A percentile compares a stretch with the other conserved stretches of the same genome.
phyloP scores from a whole-genome alignment of 2,888 invertebrate species.

The Catocala nupta region DNA sequence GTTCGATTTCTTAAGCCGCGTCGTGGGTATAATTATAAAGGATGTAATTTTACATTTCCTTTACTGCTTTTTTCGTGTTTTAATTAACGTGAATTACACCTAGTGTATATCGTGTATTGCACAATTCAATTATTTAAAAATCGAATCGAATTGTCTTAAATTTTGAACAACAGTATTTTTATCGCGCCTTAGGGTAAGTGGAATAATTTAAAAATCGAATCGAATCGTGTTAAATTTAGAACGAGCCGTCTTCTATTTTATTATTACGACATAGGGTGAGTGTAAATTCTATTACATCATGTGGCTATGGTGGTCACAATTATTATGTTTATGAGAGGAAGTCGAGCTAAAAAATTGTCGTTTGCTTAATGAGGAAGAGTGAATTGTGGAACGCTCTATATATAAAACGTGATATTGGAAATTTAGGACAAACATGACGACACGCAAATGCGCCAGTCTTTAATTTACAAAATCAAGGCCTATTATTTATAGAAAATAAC shows the following conservation, averaged over 20 bases:
- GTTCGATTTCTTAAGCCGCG: constrained; percentile 18
- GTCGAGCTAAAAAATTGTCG: constrained; percentile 74
- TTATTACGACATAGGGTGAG: constrained; percentile 27
- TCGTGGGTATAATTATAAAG: constrained; percentile 11
- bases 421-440: constrained; percentile 56
- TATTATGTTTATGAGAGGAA: constrained; percentile 77
- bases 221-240: constrained; percentile 2
- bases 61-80: constrained; percentile 17
- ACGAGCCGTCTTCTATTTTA: constrained; percentile 24
- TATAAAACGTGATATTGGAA: constrained; percentile 62
- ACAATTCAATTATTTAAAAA: constrained; percentile 4
- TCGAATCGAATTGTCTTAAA: neutral
- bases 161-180: neutral
- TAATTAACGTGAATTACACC: constrained; percentile 20
- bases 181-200: constrained; percentile 26
- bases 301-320: constrained; percentile 61
- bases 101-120: constrained; percentile 2
- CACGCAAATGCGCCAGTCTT: constrained; percentile 29
- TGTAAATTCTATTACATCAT: constrained; percentile 56
- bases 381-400: constrained; percentile 74
- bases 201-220: neutral
- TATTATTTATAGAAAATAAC: constrained; percentile 25
- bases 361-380: constrained; percentile 83
- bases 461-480: constrained; percentile 36
- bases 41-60: constrained; percentile 31